Base-by-base conservation (phyloP, 2,113 vertebrate genomes). In the Pachycephala philippinensis region DNA sequence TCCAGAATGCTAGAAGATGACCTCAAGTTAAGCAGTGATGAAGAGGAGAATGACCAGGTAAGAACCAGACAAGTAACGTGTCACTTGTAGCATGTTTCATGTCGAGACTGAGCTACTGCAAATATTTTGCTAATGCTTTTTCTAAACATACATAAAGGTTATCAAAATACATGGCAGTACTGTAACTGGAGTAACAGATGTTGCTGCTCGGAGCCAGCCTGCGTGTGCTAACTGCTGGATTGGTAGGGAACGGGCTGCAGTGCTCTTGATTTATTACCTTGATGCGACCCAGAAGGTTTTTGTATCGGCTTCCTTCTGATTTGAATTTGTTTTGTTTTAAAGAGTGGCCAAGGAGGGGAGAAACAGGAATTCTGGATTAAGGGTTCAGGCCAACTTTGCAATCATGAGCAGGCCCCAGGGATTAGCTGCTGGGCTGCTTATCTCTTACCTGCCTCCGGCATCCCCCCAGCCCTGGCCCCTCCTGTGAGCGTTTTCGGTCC, bases 1-100 rank as follows among this genome's bases (percentile, higher is more conserved):
- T 98, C 72, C 97, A 98, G 98, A 95, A 98, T 98, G 97, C 96
- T 98, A 84, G 98, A 98, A 97, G 98, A 98, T 98, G 98, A 98
- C 95, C 98, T 98, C 78, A 98, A 98, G 87, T 95, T 98, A 91
- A 98, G 98, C 64, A 98, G 98, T 15, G 98, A 98, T 13, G 98
- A 98, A 80, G 98, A 98, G 23, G 98, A 98, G 50, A 98, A 92
- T 87, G 97, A 98, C 37, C 98, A 98, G 98, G 98, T 98, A 96
- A 97, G 97, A 83, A 65, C 30, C 78, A 76, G 53, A 81, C 44
- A 82, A 93, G 52, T 59, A 40, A 69, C 18, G 14, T 70, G 71
- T 83, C 93, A 71, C 37, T 90, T 87, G 71, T 71, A 94, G 28
- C 86, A 70, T 77, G 84, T 97, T 97, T 96, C 97, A 80, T 80